Conservation (phyloP, 2,113 vertebrate species). For the Mesitornis unicolor region DNA sequence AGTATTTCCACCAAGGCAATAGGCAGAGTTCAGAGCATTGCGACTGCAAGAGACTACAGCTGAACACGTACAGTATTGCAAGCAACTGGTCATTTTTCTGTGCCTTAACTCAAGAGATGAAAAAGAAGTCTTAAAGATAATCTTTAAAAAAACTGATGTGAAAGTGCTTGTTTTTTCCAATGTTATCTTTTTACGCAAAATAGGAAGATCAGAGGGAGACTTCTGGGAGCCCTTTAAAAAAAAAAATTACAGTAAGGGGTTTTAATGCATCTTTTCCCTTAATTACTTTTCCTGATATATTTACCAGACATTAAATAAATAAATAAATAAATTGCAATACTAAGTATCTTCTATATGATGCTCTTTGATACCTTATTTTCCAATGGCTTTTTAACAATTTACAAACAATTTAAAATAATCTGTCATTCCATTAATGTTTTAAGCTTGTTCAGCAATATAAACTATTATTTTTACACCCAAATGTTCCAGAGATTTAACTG, state of each 20-base stretch:
- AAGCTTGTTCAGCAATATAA: not conserved
- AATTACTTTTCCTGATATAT: not conserved
- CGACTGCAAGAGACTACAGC: not conserved
- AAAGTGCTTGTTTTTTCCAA: not conserved
- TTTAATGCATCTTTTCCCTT: not conserved
- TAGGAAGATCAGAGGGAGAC: not conserved
- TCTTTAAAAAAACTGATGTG: not conserved
- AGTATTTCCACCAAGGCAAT: not conserved
- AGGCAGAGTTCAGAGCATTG: not conserved
- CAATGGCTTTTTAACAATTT: not conserved
- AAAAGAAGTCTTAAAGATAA: not conserved
- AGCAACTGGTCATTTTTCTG: not conserved
- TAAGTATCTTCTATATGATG: not conserved
- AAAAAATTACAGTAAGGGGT: not conserved
- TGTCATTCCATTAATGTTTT: not conserved
- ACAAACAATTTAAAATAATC: not conserved
- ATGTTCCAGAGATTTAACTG: not conserved
- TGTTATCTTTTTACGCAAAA: not conserved
- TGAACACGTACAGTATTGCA: not conserved
- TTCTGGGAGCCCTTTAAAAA: not conserved
- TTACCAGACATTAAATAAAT: not conserved
- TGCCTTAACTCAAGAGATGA: not conserved
- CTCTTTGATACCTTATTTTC: not conserved
- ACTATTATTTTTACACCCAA: not conserved
- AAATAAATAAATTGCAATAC: not conserved